Conservation (phyloP, 2,797 vertebrate genomes). For the Odontamblyopus rebecca region DNA sequence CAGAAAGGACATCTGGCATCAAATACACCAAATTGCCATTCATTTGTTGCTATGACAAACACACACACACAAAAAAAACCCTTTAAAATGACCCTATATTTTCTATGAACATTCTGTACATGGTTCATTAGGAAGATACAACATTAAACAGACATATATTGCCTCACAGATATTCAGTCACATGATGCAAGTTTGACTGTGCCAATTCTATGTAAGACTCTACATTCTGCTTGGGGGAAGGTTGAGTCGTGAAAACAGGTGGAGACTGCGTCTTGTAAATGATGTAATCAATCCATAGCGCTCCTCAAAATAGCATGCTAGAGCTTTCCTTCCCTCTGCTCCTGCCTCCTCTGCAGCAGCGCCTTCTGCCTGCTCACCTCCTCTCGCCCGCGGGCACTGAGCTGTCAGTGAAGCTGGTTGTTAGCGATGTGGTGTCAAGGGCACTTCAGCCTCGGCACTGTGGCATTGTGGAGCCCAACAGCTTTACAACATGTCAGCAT, state of each 20-base stretch:
- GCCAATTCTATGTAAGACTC: no score
- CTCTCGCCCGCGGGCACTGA: neutral
- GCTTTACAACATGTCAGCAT: constrained; percentile 17
- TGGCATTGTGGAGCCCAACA: neutral
- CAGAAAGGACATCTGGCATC: no score
- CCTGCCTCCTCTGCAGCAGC: neutral
- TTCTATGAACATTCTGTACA: no score
- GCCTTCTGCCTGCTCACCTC: constrained; percentile 1
- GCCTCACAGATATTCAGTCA: neutral
- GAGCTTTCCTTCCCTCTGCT: neutral
- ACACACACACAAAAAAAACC: no score
- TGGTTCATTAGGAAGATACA: no score
- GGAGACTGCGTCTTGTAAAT: neutral
- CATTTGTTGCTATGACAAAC: no score
- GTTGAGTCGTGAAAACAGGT: neutral
- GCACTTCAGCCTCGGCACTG: neutral
- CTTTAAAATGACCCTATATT: no score
- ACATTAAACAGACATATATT: no score
- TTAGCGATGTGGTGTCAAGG: constrained; percentile 19
- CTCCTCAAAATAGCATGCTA: neutral
- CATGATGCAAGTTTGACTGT: neutral
- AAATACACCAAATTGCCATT: no score
- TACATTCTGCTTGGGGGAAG: neutral
- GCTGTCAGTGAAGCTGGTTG: constrained; percentile 13
- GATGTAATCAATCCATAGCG: constrained; percentile 13